Evolutionary conservation across 2,113 vertebrate genomes (phyloP), one percentile per base, ranked within the genome.

Genomic region (Tonatia bakeri): DNA sequence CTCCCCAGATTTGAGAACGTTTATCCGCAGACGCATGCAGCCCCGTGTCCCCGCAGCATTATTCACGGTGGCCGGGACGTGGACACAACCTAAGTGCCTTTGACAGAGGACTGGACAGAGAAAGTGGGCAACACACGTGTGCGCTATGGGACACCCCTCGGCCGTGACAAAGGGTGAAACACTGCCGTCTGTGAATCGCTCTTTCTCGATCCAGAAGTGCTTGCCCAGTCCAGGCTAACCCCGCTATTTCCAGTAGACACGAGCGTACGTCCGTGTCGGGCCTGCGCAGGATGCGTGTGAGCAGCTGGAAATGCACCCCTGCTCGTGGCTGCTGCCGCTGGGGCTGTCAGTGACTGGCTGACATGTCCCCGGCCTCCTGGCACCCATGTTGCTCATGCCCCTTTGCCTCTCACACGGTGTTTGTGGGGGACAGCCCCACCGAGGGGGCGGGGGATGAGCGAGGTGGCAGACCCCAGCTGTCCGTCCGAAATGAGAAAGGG

Each of bases 221-320:
- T 10, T 19, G 9, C 75, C 79, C 43, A 38, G n/a, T 47, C 43
- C 11, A 43, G 54, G 50, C 33, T 40, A 5, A 61, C 7, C 0
- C 0, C 24, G 31, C 31, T 4, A 24, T 9, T 86, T 65, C 22
- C 2, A 11, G 6, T 22, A 16, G 38, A 14, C 3, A 0, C 0
- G 15, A 9, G 36, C 6, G 13, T 26, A 3, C 28, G 4, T 0
- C 45, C 1, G 0, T 8, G 10, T 1, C 52, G 1, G 0, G 1
- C 12, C 15, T 28, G 13, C 3, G 2, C 19, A 14, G 70, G 13
- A 2, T 0, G 2, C 43, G 7, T 31, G 33, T 1, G 1, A 83
- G n/a, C 36, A 1, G 47, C 54, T 31, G 4, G 40, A 52, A 64
- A 33, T 4, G 19, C 1, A 1, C 4, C 12, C 4, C 2, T 59